Evolutionary conservation across 2,888 invertebrate species (phyloP), one percentile per base, ranked within the genome.

Genomic region (Caenorhabditis sinica): DNA sequence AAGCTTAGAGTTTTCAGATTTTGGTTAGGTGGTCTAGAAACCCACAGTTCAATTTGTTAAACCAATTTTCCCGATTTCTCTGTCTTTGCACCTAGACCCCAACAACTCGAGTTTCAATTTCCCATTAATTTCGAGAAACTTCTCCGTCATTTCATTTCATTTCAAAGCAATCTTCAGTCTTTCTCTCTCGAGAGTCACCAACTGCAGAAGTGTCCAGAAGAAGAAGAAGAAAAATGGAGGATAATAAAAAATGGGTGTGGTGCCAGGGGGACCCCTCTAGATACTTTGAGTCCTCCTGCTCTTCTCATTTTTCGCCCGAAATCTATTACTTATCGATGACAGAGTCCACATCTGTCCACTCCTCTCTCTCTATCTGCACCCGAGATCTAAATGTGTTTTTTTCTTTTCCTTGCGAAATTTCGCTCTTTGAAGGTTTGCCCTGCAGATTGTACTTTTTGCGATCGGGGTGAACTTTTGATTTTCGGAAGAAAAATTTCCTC

Each of bases 201-300:
- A n/a, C n/a, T 9, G 6, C 51, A 43, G 36, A n/a, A 79, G 66
- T 66, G 60, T 65, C 66, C 72, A 30, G 30, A 23, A 56, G 17
- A 23, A 49, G 17, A 23, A 49, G 36, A 68, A 56, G 65, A 56
- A 36, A 79, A 72, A 79, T 71, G 53, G 79, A 63, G 53, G 68
- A 66, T 69, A 66, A 81, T 74, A 82, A 82, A 82, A 82, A 82
- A 80, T 80, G 72, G 79, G 72, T 61, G 43, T 30, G 30, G 49
- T 49, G 51, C 36, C 36, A 20, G 40, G 58, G 45, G 58, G 45
- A n/a, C 63, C 63, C 36, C 71, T 45, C 40, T n/a, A 13, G 40
- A 30, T 45, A 61, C 66, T 49, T 51, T 65, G 30, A 30, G 43
- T 68, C 60, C 66, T 40, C 58, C 40, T 45, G 56, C n/a, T n/a